Evolutionary conservation across 2,113 vertebrate species (phyloP).

Genomic region (Halichoerus grypus): DNA sequence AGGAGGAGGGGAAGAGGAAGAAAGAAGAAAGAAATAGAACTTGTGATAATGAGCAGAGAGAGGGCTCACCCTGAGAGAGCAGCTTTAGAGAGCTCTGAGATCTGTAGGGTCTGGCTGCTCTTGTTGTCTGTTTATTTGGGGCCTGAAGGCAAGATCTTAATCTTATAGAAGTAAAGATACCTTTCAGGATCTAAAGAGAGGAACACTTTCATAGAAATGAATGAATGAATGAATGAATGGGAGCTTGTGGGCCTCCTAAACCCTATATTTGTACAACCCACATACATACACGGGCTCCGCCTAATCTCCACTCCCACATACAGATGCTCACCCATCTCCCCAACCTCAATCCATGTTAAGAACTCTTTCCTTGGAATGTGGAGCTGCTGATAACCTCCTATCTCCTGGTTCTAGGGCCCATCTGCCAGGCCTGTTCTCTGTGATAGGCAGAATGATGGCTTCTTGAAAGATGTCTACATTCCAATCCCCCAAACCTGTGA

Average conservation of each 20-base stretch:
- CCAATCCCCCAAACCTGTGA: not conserved
- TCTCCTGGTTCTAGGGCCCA: not conserved
- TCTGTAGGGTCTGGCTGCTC: not conserved
- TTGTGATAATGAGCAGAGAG: not conserved
- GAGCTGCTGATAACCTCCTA: not conserved
- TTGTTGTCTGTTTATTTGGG: not conserved
- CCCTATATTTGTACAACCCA: not conserved
- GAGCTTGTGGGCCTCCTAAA: not conserved
- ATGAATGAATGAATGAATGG: not conserved
- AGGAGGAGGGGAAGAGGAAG: no score
- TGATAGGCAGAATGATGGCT: not conserved
- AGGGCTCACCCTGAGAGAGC: not conserved
- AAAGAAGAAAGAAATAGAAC: not conserved
- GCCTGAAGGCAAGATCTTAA: not conserved
- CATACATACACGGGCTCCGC: not conserved
- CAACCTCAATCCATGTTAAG: not conserved
- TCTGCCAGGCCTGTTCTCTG: not conserved
- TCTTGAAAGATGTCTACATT: not conserved
- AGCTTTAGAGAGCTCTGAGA: not conserved
- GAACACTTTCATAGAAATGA: not conserved
- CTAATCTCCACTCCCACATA: not conserved
- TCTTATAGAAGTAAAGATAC: not conserved
- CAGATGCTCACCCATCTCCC: not conserved
- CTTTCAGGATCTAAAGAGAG: not conserved
- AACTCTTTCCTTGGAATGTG: not conserved